phyloP scores from a whole-genome alignment of 2,888 invertebrate genomes.

The Oxyscelio sp. region DNA sequence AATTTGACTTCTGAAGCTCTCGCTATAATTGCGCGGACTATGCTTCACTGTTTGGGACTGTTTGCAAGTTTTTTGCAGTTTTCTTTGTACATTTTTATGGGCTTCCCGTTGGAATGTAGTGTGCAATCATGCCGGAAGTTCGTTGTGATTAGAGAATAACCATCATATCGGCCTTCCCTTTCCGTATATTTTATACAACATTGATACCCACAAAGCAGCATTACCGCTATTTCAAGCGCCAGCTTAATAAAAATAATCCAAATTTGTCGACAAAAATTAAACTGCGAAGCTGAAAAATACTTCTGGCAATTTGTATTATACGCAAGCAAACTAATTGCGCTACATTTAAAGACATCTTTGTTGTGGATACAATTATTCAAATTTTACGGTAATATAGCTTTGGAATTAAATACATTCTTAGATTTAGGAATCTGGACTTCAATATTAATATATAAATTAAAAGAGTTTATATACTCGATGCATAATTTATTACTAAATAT shows the following conservation, averaged over 20 bases:
- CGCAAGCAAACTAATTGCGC: constrained; percentile 30
- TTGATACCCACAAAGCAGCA: constrained; percentile 80
- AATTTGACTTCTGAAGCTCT: too few species aligned
- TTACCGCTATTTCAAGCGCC: constrained; percentile 80
- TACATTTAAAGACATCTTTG: constrained; percentile 33
- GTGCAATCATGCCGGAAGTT: constrained; percentile 12
- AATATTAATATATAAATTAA: too few species aligned
- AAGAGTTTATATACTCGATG: too few species aligned
- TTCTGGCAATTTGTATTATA: constrained; percentile 58
- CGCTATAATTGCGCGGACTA: too few species aligned
- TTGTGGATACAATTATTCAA: constrained; percentile 6
- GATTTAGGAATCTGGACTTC: too few species aligned
- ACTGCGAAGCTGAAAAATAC: constrained; percentile 43
- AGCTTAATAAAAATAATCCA: constrained; percentile 78
- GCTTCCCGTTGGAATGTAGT: not conserved
- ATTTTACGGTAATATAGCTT: too few species aligned
- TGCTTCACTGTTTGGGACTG: too few species aligned
- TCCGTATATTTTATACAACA: constrained; percentile 62
- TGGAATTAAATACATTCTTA: too few species aligned
- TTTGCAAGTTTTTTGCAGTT: too few species aligned
- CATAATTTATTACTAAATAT: too few species aligned
- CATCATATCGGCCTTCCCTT: constrained; percentile 44
- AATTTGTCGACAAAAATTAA: constrained; percentile 44
- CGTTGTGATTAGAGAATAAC: constrained; percentile 30
- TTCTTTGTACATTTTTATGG: constrained; percentile 9